Evolutionary conservation across 2,113 vertebrate species (phyloP).

Genomic region (Alces alces): DNA sequence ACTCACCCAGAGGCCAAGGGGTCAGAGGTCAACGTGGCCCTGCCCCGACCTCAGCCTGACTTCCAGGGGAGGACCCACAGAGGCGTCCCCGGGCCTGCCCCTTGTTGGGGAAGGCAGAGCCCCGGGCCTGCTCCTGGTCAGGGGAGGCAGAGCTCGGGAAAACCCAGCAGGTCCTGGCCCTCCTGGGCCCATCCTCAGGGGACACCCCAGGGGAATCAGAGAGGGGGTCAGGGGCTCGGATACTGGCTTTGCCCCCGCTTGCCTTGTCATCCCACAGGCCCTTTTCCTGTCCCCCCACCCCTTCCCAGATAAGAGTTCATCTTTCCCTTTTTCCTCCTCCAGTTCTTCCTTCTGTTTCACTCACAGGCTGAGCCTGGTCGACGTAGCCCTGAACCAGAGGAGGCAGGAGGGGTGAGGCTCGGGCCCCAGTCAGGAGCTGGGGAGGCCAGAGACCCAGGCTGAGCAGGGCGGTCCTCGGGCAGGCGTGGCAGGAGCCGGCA

Average conservation of each 20-base stretch:
- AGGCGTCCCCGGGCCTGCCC: background rate
- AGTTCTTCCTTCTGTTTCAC: background rate
- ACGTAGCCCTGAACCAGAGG: background rate
- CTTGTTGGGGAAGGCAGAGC: accelerated
- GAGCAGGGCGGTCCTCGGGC: background rate
- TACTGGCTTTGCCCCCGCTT: background rate
- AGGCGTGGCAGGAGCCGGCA: accelerated
- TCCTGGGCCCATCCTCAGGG: background rate
- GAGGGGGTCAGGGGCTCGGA: background rate
- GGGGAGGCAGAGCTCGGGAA: background rate
- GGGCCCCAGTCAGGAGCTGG: accelerated
- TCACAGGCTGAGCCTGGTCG: background rate
- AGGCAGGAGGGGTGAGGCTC: background rate
- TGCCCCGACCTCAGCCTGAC: background rate
- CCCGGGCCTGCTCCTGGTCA: background rate
- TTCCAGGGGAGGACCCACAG: background rate
- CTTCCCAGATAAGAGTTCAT: background rate
- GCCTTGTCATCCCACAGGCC: accelerated
- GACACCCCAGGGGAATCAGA: too few relatives aligned
- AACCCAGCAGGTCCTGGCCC: background rate
- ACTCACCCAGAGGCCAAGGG: background rate
- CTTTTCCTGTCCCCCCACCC: background rate
- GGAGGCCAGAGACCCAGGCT: accelerated
- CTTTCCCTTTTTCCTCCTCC: background rate
- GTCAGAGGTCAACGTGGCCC: background rate